Percentiles rank a stretch among this genome's conserved stretches.
Conservation (phyloP, 2,797 vertebrate genomes). For the Orestias chungarensis region DNA sequence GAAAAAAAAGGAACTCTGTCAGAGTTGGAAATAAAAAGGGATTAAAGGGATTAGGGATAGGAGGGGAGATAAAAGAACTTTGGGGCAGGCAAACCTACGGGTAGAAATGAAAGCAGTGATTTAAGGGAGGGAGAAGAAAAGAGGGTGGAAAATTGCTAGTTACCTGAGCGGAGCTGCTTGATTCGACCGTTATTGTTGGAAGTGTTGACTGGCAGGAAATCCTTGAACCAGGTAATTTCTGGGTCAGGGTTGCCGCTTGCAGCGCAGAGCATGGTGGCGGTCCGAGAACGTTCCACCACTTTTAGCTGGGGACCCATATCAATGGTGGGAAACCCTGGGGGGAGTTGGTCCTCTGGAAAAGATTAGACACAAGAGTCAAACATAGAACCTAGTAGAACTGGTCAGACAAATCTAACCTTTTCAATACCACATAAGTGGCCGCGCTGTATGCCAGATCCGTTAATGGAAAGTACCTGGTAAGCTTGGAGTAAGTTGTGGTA, state of each 20-base stretch:
- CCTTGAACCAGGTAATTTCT: slow-evolving; percentile 99
- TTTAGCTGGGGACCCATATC: slow-evolving; percentile 99
- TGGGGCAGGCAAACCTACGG: slow-evolving; percentile 8
- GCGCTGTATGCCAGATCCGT: not conserved
- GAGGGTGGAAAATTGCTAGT: slow-evolving; percentile 25
- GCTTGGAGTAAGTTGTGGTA: not conserved
- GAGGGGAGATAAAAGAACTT: slow-evolving; percentile 41
- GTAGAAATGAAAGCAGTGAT: slow-evolving; percentile 48
- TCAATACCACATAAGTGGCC: not conserved
- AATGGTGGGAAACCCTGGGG: slow-evolving; percentile 94
- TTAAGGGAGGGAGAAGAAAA: slow-evolving; percentile 16
- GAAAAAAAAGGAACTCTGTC: slow-evolving; percentile 45
- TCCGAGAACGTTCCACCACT: slow-evolving; percentile 97
- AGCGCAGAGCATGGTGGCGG: slow-evolving; percentile 98
- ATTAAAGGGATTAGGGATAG: slow-evolving; percentile 50
- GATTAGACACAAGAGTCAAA: slow-evolving; percentile 43
- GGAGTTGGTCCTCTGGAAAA: slow-evolving; percentile 93
- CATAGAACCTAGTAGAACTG: not conserved
- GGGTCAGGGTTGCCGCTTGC: slow-evolving; percentile 98
- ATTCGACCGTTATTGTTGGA: slow-evolving; percentile 96
- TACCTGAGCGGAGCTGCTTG: slow-evolving; percentile 91
- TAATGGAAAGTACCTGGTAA: not conserved
- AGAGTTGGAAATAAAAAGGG: slow-evolving; percentile 41
- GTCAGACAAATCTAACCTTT: not conserved
- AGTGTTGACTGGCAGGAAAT: slow-evolving; percentile 97